Percentiles rank a stretch among this genome's conserved stretches.
Evolutionary conservation across 2,797 vertebrate genomes (phyloP).

Genomic region (Tadarida brasiliensis): DNA sequence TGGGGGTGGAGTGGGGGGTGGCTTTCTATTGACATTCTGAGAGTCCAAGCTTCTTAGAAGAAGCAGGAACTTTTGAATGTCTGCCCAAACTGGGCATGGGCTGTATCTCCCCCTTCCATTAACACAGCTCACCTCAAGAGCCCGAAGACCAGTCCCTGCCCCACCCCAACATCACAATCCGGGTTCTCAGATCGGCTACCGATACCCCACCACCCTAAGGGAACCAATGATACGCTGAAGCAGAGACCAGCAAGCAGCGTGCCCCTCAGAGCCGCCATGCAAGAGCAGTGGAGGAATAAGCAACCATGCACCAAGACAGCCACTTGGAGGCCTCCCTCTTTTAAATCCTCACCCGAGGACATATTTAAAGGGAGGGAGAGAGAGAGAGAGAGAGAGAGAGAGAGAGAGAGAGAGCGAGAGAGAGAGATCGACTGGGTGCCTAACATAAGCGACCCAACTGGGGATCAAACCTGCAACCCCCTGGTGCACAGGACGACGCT

Average conservation of each 20-base stretch:
- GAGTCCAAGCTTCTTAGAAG: background rate
- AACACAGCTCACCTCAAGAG: no score
- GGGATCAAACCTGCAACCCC: background rate
- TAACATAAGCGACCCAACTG: background rate
- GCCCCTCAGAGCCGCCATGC: background rate
- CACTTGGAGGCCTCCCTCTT: background rate
- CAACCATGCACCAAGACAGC: background rate
- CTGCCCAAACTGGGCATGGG: background rate
- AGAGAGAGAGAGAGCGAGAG: background rate
- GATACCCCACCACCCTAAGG: accelerated
- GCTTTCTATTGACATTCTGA: background rate
- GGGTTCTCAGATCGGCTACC: background rate
- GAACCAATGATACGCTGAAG: background rate
- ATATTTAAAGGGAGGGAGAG: background rate
- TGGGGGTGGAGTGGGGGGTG: background rate
- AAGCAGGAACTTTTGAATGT: background rate
- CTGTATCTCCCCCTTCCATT: background rate
- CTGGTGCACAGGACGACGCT: background rate
- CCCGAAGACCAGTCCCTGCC: background rate
- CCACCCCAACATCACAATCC: background rate
- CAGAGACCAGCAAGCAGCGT: background rate
- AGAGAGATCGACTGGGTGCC: background rate
- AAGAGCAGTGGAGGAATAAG: background rate
- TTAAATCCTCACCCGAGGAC: background rate
- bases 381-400: background rate